phyloP scores from a whole-genome alignment of 2,888 invertebrate species.

The Caenorhabditis sinica region DNA sequence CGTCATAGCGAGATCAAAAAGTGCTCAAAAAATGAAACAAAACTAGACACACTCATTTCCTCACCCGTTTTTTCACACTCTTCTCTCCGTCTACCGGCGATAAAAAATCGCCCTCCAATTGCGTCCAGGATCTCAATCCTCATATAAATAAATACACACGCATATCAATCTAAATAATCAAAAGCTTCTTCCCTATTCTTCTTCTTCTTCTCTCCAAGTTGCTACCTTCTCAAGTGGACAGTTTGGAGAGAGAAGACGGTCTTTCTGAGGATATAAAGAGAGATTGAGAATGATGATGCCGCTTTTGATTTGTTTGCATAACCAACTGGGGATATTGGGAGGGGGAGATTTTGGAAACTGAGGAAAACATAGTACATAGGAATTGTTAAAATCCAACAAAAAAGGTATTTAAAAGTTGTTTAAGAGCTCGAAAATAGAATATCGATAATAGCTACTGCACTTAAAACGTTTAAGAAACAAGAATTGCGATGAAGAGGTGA shows the following conservation, averaged over 20 bases:
- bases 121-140: not conserved
- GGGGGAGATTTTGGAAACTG: too few species aligned
- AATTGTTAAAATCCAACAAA: too few species aligned
- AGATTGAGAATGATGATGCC: too few species aligned
- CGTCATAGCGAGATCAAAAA: too few species aligned
- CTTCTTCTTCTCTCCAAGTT: conserved; percentile 8
- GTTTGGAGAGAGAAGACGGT: not conserved
- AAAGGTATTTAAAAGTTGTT: too few species aligned
- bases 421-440: too few species aligned
- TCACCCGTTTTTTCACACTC: not conserved
- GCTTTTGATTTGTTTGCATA: conserved; percentile 23
- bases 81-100: not conserved
- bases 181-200: conserved; percentile 2
- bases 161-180: conserved; percentile 19
- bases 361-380: too few species aligned
- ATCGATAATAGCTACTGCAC: too few species aligned
- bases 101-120: not conserved
- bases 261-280: not conserved
- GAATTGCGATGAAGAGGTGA: too few species aligned
- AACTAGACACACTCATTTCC: too few species aligned
- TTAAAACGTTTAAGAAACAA: too few species aligned
- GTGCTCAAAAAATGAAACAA: too few species aligned
- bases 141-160: not conserved
- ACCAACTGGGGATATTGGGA: conserved; percentile 20
- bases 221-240: conserved; percentile 26